Conservation (phyloP, 2,797 vertebrate species). For the Diceros bicornis region DNA sequence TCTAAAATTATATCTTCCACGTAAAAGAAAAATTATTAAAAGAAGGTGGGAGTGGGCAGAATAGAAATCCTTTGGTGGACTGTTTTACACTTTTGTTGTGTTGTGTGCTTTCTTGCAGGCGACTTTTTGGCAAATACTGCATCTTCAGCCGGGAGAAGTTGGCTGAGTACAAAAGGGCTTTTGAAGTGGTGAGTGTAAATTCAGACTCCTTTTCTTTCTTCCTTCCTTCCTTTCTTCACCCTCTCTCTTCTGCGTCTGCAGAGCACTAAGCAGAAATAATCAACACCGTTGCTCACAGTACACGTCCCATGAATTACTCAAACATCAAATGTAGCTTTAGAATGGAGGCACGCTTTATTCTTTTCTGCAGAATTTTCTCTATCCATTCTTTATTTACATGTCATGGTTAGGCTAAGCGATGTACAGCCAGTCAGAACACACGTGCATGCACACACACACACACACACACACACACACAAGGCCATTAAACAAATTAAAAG, state of each 20-base stretch:
- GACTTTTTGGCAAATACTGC: conserved; percentile 97
- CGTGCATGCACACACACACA: not conserved
- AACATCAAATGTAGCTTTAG: conserved; percentile 92
- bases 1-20: conserved; percentile 80
- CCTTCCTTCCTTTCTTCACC: conserved; percentile 85
- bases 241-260: conserved; percentile 89
- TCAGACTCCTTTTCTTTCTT: conserved; percentile 91
- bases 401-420: conserved; percentile 86
- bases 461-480: conserved; percentile 71
- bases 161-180: conserved; percentile 95
- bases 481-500: conserved; percentile 94
- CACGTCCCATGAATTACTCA: conserved; percentile 90
- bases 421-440: conserved; percentile 86
- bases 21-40: conserved; percentile 82
- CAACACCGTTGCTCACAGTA: conserved; percentile 88
- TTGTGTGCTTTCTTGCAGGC: conserved; percentile 91
- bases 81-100: conserved; percentile 84
- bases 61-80: conserved; percentile 81
- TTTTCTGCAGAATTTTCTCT: conserved; percentile 89
- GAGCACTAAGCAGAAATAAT: conserved; percentile 91
- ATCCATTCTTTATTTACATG: conserved; percentile 91
- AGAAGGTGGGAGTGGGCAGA: conserved; percentile 58
- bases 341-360: conserved; percentile 91
- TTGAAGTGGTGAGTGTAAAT: conserved; percentile 96
- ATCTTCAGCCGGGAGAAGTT: conserved; percentile 96